Evolutionary conservation across 2,113 vertebrate genomes (phyloP).

Genomic region (Eubucco bourcierii): DNA sequence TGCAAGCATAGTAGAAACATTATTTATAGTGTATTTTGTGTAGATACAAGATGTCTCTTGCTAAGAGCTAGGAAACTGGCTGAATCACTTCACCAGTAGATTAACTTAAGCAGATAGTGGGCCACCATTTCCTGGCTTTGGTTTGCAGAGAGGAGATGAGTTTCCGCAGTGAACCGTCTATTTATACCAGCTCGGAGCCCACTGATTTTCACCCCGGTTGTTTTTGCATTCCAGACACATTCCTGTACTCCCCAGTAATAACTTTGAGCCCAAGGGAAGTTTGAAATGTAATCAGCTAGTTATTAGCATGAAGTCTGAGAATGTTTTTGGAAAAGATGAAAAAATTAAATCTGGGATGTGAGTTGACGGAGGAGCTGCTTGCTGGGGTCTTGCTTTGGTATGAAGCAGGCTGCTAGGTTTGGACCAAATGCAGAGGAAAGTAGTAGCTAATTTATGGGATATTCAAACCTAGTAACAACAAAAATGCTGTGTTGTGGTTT

Average conservation of each 20-base stretch:
- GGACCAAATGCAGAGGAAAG: background rate
- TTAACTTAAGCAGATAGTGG: background rate
- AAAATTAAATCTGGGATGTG: background rate
- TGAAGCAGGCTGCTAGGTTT: background rate
- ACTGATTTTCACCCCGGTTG: constrained; percentile 27
- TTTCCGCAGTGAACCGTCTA: background rate
- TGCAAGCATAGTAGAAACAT: background rate
- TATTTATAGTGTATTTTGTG: background rate
- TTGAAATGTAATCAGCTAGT: constrained; percentile 59
- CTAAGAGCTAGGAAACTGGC: background rate
- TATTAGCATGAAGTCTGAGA: constrained; percentile 46
- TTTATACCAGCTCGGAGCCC: constrained; percentile 44
- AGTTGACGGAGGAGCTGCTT: background rate
- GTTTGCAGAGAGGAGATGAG: constrained; percentile 1
- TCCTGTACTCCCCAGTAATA: constrained; percentile 57
- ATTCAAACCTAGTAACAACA: background rate
- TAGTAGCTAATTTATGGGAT: background rate
- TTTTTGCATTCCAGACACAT: constrained; percentile 57
- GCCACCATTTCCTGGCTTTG: background rate
- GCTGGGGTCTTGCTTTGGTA: background rate
- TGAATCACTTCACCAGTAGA: background rate
- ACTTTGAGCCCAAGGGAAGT: constrained; percentile 31
- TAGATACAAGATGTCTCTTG: background rate
- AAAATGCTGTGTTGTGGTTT: background rate
- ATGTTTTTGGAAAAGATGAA: constrained; percentile 45